Evolutionary conservation across 2,888 invertebrate species (phyloP), one percentile per base, ranked within the genome.

Genomic region (Incurvaria masculella): DNA sequence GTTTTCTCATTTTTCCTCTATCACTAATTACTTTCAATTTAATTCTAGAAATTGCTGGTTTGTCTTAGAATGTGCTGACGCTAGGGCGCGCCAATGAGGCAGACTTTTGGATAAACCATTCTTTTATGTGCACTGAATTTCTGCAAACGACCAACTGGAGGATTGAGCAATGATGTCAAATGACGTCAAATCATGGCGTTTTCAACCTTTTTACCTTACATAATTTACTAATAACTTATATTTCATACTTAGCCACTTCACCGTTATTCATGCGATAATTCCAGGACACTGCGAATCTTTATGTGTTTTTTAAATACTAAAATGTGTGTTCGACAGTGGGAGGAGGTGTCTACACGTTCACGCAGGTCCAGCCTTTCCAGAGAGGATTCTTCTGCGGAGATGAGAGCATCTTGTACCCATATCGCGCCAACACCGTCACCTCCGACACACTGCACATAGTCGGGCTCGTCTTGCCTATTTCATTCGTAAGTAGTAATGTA

Each of bases 371-470:
- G 56, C 87, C 92, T 0, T 91, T 85, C 62, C 72, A 86, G 53
- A 75, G 97, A 53, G 97, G 97, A 16, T 96, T 96, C 79, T 96
- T 92, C 79, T 97, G 97, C 71, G 87, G 91, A 62, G 98, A 98
- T 71, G 90, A 94, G 64, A 89, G 88, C 53, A 82, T 98, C 21
- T 84, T 83, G 68, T 91, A 93, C 67, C 97, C 96, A 0, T 93
- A 85, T 69, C 82, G 83, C 53, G 74, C 81, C 0, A 91, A 91
- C 42, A 93, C 93, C 0, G 85, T 94, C 42, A 83, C 87, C 41
- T 88, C 84, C 49, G 72, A 74, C 56, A 81, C 85, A 72, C 78
- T 94, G 33, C 87, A 90, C 60, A 61, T 84, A 21, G 79, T 87
- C 52, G 91, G 92, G 18, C 64, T 91, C 19, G 74, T 80, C 11